Conservation (phyloP, 2,888 invertebrate genomes). For the Fissipunctia ypsillon region DNA sequence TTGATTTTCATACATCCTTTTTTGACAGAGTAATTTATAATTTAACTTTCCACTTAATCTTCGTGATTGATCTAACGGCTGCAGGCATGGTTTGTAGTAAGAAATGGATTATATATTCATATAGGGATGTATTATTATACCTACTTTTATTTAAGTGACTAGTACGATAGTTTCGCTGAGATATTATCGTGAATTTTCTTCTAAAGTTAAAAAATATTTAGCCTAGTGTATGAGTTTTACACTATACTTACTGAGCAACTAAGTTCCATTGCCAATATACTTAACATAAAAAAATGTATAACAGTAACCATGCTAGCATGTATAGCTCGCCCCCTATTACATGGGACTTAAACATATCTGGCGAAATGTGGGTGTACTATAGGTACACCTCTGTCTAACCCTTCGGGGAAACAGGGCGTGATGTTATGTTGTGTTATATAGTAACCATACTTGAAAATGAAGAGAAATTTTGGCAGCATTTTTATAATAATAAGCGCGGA, state of each 20-base stretch:
- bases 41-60: not conserved
- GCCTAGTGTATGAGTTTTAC: not conserved
- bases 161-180: too few relatives aligned
- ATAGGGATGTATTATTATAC: too few relatives aligned
- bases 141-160: not conserved
- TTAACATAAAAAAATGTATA: not conserved
- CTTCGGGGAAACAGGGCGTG: too few relatives aligned
- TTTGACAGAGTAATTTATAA: not conserved
- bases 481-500: constrained; percentile 8
- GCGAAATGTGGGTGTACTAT: too few relatives aligned
- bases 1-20: not conserved
- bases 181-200: not conserved
- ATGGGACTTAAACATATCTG: too few relatives aligned
- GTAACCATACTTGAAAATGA: not conserved
- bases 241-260: not conserved
- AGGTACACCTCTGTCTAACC: too few relatives aligned
- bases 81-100: not conserved
- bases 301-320: not conserved
- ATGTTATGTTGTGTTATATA: too few relatives aligned
- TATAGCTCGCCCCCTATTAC: too few relatives aligned
- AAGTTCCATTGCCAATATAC: not conserved
- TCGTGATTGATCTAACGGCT: not conserved
- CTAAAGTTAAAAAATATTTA: not conserved
- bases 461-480: constrained; percentile 17
- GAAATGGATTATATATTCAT: not conserved